Base-by-base conservation (phyloP, 2,797 vertebrate species). In the Oreortyx pictus region DNA sequence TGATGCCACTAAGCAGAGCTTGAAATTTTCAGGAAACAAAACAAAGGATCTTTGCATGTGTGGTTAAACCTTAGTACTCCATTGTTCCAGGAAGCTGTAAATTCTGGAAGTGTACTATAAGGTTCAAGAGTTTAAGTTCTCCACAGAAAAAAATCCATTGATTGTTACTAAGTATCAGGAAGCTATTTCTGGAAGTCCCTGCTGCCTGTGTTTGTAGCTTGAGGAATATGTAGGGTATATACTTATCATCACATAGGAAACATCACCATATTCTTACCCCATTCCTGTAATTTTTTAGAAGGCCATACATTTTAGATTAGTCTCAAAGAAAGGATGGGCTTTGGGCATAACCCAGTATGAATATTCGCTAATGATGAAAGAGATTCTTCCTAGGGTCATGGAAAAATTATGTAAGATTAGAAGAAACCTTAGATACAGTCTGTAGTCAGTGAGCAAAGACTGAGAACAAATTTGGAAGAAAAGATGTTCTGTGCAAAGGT, bases 121-220 rank as follows among this genome's bases (percentile, higher is more conserved):
- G 6, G 41, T 93, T 84, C 75, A 60, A 62, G 29, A 88, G 65
- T 94, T 89, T 61, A 89, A 43, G 76, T 67, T 60, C 61, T 71
- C 9, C 77, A 43, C 25, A 82, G 73, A 66, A 82, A 46, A 89
- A 89, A 89, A 47, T 0, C 25, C 31, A 8, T 3, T 77, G 65
- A 82, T 43, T 71, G 31, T 12, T 89, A 29, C 25, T 82, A 49
- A 82, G 59, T 64, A 70, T 7, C 73, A 16, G 72, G 24, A 44
- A 85, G 17, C 14, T 95, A 67, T 88, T 86, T 85, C 50, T 91
- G 39, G 39, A 77, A 67, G 15, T 59, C 44, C 15, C 15, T 35
- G 13, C 27, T 59, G 78, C 0, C 0, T 16, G 8, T 39, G 60
- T 29, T 35, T 74, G 44, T 41, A 78, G n/a, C 14, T 39, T 52